Conservation (phyloP, 2,888 invertebrate genomes). For the Pterostichus madidus region DNA sequence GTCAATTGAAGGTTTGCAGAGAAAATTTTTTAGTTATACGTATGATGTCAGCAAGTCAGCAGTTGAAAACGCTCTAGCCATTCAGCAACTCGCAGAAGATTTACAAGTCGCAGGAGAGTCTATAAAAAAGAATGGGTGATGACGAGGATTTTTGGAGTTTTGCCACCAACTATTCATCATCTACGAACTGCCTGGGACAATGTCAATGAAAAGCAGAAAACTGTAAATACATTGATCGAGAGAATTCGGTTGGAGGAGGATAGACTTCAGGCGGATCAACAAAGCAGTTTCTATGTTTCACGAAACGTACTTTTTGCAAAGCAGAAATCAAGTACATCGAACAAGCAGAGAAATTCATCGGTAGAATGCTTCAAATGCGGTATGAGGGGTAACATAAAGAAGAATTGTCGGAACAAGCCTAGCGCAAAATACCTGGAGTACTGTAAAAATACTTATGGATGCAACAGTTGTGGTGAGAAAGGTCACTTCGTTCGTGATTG, state of each 20-base stretch:
- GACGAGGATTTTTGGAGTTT: slow-evolving; percentile 26
- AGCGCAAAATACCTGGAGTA: slow-evolving; percentile 56
- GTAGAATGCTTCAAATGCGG: slow-evolving; percentile 42
- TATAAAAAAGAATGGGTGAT: slow-evolving; percentile 26
- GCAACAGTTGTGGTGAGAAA: slow-evolving; percentile 38
- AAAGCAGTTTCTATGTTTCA: background rate
- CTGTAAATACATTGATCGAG: slow-evolving; percentile 51
- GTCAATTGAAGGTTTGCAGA: slow-evolving; percentile 27
- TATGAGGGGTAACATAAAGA: slow-evolving; percentile 50
- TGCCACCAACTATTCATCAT: slow-evolving; percentile 25
- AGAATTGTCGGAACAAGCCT: slow-evolving; percentile 21
- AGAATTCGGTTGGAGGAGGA: slow-evolving; percentile 64
- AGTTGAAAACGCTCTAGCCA: slow-evolving; percentile 3
- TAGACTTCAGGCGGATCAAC: slow-evolving; percentile 53
- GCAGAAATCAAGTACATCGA: background rate
- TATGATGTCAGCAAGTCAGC: slow-evolving; percentile 15
- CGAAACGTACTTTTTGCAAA: slow-evolving; percentile 22
- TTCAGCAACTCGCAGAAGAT: slow-evolving; percentile 28
- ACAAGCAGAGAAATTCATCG: background rate
- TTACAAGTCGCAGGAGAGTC: slow-evolving; percentile 10
- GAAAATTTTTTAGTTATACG: slow-evolving; percentile 26
- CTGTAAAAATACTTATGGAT: slow-evolving; percentile 47
- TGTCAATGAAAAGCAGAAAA: background rate
- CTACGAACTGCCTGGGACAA: slow-evolving; percentile 45
- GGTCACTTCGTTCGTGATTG: slow-evolving; percentile 60